Percentiles rank a stretch among this genome's conserved stretches.
Conservation (phyloP, 2,113 vertebrate genomes). For the Charadrius vociferus region DNA sequence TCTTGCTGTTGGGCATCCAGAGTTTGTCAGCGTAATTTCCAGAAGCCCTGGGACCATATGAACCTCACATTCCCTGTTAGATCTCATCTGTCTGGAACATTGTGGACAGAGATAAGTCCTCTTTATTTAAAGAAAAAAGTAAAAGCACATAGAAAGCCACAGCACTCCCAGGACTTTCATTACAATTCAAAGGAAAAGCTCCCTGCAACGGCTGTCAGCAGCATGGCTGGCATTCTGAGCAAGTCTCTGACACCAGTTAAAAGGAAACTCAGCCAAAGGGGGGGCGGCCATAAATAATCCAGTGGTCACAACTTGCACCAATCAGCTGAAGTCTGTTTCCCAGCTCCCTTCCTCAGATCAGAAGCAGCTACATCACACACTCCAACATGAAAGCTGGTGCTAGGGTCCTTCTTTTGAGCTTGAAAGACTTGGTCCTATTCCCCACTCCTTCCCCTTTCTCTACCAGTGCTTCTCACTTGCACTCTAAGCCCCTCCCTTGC, state of each 20-base stretch:
- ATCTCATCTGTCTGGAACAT: background rate
- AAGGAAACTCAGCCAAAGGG: background rate
- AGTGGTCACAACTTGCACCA: background rate
- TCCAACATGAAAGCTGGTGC: background rate
- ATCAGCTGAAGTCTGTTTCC: background rate
- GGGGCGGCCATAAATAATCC: background rate
- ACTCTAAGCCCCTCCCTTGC: background rate
- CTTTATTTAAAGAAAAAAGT: background rate
- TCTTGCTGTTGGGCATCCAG: background rate
- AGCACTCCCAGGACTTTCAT: background rate
- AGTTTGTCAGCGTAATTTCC: background rate
- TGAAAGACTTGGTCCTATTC: background rate
- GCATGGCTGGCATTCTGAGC: background rate
- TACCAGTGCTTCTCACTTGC: background rate
- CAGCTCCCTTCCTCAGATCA: background rate
- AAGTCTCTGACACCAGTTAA: background rate
- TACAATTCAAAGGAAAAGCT: background rate
- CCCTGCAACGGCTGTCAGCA: background rate
- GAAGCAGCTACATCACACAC: background rate
- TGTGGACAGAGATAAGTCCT: background rate
- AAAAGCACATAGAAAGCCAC: background rate
- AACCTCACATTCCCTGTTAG: background rate
- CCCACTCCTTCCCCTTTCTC: background rate
- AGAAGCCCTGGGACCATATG: background rate
- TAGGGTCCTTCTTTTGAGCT: background rate